Evolutionary conservation across 2,888 invertebrate species (phyloP).

Genomic region (Fissipunctia ypsillon): DNA sequence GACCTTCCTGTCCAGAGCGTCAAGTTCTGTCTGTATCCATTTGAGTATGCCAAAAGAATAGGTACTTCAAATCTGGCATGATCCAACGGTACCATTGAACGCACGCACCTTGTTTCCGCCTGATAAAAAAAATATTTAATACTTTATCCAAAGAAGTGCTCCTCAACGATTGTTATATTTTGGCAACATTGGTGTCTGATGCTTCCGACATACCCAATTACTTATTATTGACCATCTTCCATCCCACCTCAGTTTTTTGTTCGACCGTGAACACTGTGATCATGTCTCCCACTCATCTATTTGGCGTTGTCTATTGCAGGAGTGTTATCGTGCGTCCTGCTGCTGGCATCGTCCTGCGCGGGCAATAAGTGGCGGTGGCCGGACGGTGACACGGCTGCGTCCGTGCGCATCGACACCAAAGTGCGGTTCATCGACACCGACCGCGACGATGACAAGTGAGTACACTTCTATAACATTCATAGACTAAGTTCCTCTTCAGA

Average conservation of each 20-base stretch:
- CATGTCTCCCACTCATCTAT: background rate
- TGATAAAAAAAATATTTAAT: too few species aligned
- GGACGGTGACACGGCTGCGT: conserved; percentile 69
- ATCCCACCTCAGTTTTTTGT: background rate
- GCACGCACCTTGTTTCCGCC: background rate
- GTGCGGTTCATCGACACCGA: conserved; percentile 80
- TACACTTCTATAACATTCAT: background rate
- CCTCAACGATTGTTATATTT: background rate
- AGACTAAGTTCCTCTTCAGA: background rate
- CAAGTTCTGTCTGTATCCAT: background rate
- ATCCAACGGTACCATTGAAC: background rate
- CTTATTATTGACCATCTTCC: background rate
- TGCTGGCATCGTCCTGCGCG: conserved; percentile 62
- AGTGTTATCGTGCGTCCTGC: conserved; percentile 59
- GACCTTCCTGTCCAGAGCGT: too few species aligned
- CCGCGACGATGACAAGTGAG: conserved; percentile 70
- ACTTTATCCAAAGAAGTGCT: background rate
- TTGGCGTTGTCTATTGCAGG: conserved; percentile 31
- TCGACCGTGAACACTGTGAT: background rate
- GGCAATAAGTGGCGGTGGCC: conserved; percentile 80
- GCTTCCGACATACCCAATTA: background rate
- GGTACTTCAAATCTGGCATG: too few species aligned
- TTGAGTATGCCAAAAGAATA: background rate
- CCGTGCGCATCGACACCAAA: conserved; percentile 83
- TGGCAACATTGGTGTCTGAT: background rate